These are phyloP conservation scores for Drosophila ficusphila DNA, from an alignment of 1,140 invertebrate species.

Conservation along the genomic window DNA sequence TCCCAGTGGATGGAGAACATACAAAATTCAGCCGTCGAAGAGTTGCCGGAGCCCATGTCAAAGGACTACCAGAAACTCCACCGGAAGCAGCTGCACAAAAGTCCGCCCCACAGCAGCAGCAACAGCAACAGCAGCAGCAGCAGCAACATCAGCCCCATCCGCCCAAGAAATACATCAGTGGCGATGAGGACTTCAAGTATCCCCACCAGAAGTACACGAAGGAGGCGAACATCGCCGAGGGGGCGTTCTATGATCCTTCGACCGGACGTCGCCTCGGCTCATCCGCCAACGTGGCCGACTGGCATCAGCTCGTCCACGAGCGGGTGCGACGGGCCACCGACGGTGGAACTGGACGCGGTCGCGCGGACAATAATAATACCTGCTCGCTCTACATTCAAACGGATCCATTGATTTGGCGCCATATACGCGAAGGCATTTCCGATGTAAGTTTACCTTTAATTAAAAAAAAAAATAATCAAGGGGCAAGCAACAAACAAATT, in stretches of 20 bases:
- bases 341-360: constrained; percentile 79
- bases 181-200: constrained; percentile 80
- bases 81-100: constrained; percentile 77
- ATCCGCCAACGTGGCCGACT: constrained; percentile 64
- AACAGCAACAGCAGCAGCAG: constrained; percentile 69
- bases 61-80: constrained; percentile 78
- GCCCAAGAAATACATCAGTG: constrained; percentile 82
- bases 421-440: constrained; percentile 90
- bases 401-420: constrained; percentile 98
- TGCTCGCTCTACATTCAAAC: constrained; percentile 99
- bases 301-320: constrained; percentile 80
- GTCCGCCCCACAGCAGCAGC: constrained; percentile 61
- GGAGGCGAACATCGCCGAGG: constrained; percentile 82
- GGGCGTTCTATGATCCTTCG: constrained; percentile 75
- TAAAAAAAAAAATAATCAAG: too few species aligned
- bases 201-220: constrained; percentile 84
- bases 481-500: too few species aligned
- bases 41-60: constrained; percentile 82
- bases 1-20: constrained; percentile 96
- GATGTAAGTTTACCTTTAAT: constrained; percentile 87
- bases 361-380: constrained; percentile 91
- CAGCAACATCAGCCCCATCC: constrained; percentile 79
- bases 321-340: constrained; percentile 85
- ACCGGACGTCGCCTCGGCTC: constrained; percentile 68
- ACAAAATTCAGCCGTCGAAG: constrained; percentile 91